A percentile compares a stretch with the other conserved stretches of the same genome.
Evolutionary conservation across 2,888 invertebrate genomes (phyloP).

Genomic region (Dioctria rufipes): DNA sequence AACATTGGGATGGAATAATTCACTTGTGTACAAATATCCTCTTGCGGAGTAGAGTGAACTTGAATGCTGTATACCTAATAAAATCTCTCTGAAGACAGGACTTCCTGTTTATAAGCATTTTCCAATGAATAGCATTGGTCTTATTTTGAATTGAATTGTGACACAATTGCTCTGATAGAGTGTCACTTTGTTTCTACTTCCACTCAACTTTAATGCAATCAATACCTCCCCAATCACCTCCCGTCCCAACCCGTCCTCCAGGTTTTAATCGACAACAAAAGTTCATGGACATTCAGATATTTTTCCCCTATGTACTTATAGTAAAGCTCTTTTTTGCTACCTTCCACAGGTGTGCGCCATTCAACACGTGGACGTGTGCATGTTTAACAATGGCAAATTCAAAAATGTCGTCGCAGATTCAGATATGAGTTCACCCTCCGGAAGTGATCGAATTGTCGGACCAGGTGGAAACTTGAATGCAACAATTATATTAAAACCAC

Average conservation of each 20-base stretch:
- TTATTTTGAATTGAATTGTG: conserved; percentile 24
- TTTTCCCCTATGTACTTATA: too few species aligned
- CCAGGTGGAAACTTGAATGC: conserved; percentile 78
- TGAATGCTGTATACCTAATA: too few species aligned
- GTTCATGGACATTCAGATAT: too few species aligned
- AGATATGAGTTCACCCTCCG: conserved; percentile 72
- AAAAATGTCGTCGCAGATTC: conserved; percentile 90
- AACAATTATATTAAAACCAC: conserved; percentile 79
- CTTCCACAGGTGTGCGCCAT: conserved; percentile 82
- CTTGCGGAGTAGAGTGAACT: too few species aligned
- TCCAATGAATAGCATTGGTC: conserved; percentile 12
- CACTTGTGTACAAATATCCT: neutral
- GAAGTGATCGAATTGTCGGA: conserved; percentile 72
- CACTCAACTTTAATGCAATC: too few species aligned
- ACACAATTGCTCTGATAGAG: too few species aligned
- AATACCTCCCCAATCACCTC: too few species aligned
- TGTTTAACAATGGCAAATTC: conserved; percentile 95
- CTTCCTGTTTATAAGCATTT: conserved; percentile 13
- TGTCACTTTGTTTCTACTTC: too few species aligned
- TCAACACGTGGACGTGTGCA: conserved; percentile 93
- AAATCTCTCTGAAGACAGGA: conserved; percentile 1
- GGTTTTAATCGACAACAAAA: too few species aligned
- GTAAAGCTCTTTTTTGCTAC: conserved; percentile 48
- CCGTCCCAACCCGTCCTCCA: too few species aligned
- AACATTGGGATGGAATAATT: neutral